These are phyloP conservation scores for Rhombomys opimus DNA, from an alignment of 2,113 vertebrate species.

Conservation along the genomic window DNA sequence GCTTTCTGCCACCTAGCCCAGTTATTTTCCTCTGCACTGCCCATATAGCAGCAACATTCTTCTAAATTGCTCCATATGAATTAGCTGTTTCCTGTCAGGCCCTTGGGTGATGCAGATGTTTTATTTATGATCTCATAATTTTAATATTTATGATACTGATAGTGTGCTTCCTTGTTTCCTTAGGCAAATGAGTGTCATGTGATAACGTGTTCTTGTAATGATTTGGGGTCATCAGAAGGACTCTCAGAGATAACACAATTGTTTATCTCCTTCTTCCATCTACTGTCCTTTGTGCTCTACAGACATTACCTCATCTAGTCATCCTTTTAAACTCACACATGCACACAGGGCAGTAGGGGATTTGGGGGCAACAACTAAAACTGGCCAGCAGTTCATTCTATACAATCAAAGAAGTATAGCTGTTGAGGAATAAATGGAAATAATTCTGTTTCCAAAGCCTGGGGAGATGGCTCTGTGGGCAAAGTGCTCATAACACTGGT, in stretches of 20 bases:
- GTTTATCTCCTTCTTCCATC: background rate
- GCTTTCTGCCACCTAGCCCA: background rate
- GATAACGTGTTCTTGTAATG: background rate
- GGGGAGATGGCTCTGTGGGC: background rate
- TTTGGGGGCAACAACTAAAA: background rate
- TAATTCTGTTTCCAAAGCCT: background rate
- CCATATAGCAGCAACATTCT: background rate
- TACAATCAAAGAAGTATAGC: background rate
- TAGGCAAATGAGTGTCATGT: background rate
- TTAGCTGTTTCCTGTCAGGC: background rate
- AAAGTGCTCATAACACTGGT: background rate
- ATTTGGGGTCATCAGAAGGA: background rate
- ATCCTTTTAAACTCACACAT: background rate
- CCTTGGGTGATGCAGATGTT: background rate
- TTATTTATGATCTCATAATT: conserved; percentile 14
- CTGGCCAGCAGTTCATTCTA: background rate
- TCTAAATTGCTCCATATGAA: background rate
- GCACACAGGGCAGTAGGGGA: background rate
- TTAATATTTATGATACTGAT: conserved; percentile 12
- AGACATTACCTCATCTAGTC: conserved; percentile 21
- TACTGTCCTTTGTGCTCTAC: background rate
- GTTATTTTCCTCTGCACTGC: background rate
- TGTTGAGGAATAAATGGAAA: background rate
- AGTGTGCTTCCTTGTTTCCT: background rate
- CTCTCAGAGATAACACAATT: background rate